Evolutionary conservation across 2,797 vertebrate species (phyloP).

Genomic region (Siniperca obscura): DNA sequence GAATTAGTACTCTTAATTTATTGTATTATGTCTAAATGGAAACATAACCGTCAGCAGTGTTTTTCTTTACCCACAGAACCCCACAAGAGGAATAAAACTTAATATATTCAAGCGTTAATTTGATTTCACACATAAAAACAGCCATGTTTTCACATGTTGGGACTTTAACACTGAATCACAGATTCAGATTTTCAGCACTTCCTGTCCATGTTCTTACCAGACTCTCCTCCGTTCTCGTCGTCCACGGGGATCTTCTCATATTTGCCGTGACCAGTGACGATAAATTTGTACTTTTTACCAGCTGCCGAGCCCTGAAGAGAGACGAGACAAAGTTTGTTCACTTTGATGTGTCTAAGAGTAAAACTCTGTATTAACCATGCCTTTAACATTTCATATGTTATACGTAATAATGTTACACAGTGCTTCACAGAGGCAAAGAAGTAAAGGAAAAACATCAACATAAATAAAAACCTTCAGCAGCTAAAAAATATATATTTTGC

Average conservation of each 20-base stretch:
- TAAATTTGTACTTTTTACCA: slow-evolving; percentile 92
- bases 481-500: too few relatives aligned
- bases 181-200: too few relatives aligned
- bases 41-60: too few relatives aligned
- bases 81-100: too few relatives aligned
- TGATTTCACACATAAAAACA: background rate
- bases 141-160: too few relatives aligned
- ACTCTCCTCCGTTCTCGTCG: slow-evolving; percentile 63
- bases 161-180: too few relatives aligned
- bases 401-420: background rate
- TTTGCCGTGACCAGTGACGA: slow-evolving; percentile 94
- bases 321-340: background rate
- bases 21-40: too few relatives aligned
- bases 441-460: too few relatives aligned
- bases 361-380: background rate
- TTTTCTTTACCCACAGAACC: too few relatives aligned
- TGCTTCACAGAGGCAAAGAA: too few relatives aligned
- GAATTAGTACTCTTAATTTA: background rate
- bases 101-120: too few relatives aligned
- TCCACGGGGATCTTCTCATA: slow-evolving; percentile 92
- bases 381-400: background rate
- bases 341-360: background rate
- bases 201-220: slow-evolving; percentile 65
- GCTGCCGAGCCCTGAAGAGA: slow-evolving; percentile 80
- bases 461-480: too few relatives aligned